Conservation (phyloP, 2,113 vertebrate species). For the Calidris pugnax region DNA sequence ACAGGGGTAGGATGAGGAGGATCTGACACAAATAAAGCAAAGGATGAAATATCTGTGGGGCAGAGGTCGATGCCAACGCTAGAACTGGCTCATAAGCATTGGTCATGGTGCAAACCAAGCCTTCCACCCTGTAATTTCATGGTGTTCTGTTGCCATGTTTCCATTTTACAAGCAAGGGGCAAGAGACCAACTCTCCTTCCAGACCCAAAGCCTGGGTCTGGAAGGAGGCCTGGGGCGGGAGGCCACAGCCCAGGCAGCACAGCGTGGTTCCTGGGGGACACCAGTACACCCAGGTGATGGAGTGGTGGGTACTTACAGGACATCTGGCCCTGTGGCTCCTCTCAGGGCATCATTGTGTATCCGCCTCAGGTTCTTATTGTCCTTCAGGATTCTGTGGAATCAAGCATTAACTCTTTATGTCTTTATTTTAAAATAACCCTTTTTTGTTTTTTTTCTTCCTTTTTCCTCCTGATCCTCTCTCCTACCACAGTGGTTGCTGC, state of each 20-base stretch:
- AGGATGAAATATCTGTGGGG: background rate
- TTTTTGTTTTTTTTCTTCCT: background rate
- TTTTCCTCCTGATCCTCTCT: background rate
- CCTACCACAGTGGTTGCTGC: fast-evolving
- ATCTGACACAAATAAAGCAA: background rate
- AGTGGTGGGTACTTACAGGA: conserved; percentile 80
- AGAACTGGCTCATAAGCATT: background rate
- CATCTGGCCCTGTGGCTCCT: conserved; percentile 83
- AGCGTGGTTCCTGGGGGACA: background rate
- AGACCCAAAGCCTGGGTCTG: background rate
- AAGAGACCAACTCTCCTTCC: background rate
- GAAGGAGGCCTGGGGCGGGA: background rate
- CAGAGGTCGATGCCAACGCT: background rate
- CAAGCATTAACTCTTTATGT: background rate
- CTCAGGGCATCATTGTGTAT: conserved; percentile 85
- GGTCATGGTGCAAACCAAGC: background rate
- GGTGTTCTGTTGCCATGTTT: background rate
- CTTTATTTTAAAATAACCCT: background rate
- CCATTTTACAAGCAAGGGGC: background rate
- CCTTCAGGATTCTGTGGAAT: conserved; percentile 82
- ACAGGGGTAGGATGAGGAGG: background rate
- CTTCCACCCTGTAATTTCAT: background rate
- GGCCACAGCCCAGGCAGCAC: background rate
- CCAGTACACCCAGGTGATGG: background rate
- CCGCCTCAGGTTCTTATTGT: conserved; percentile 80